Evolutionary conservation across 1,140 invertebrate genomes (phyloP).

Genomic region (Heliconius hermathena): DNA sequence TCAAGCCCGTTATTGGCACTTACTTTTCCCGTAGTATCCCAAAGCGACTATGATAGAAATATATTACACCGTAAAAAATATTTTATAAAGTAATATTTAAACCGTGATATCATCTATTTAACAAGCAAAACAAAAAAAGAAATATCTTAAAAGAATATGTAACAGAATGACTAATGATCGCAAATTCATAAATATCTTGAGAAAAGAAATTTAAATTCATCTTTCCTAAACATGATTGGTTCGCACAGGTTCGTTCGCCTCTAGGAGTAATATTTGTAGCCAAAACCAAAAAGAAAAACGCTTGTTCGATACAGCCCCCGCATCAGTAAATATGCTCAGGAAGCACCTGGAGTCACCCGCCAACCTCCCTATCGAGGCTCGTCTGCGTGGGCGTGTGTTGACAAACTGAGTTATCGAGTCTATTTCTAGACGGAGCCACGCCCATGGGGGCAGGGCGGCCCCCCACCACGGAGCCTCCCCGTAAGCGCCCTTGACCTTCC

Average conservation of each 20-base stretch:
- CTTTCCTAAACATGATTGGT: background rate
- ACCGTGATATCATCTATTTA: background rate
- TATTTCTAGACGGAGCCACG: slow-evolving; percentile 69
- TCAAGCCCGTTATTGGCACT: too few species aligned
- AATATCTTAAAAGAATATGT: background rate
- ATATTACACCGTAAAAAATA: too few species aligned
- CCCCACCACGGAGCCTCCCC: slow-evolving; percentile 41
- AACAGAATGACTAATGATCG: background rate
- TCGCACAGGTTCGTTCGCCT: background rate
- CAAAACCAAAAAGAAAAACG: background rate
- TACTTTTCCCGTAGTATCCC: too few species aligned
- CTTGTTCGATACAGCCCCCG: background rate
- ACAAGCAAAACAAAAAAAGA: background rate
- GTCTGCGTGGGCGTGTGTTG: slow-evolving; percentile 73
- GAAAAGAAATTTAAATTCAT: background rate
- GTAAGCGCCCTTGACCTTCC: slow-evolving; percentile 71
- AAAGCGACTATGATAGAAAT: too few species aligned
- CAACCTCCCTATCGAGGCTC: slow-evolving; percentile 33
- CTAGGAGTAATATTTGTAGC: too few species aligned
- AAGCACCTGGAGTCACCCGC: slow-evolving; percentile 24
- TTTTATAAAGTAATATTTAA: background rate
- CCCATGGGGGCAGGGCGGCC: slow-evolving; percentile 47
- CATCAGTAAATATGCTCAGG: background rate
- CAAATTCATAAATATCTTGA: background rate
- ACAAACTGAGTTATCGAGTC: slow-evolving; percentile 68